These are phyloP conservation scores for Trachymyrmex septentrionalis DNA, from an alignment of 1,140 invertebrate species.

Conservation along the genomic window DNA sequence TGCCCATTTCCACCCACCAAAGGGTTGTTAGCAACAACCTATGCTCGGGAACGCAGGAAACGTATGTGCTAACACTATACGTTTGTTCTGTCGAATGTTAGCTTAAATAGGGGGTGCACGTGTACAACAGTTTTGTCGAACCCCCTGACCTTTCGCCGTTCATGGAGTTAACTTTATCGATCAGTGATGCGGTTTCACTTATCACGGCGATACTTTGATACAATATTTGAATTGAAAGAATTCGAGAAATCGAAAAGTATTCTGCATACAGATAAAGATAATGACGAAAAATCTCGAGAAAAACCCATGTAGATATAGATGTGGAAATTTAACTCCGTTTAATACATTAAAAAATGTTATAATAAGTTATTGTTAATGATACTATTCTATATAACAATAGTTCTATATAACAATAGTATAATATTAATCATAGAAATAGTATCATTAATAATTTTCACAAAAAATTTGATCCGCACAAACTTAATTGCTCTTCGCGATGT, in stretches of 20 bases:
- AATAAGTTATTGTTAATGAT: not conserved
- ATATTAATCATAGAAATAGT: not conserved
- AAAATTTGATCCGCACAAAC: not conserved
- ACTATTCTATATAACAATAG: not conserved
- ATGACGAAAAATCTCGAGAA: not conserved
- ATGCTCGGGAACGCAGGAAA: conserved; percentile 66
- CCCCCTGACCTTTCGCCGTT: conserved; percentile 72
- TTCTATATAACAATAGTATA: not conserved
- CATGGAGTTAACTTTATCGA: conserved; percentile 74
- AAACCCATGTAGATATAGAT: not conserved
- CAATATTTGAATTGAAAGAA: conserved; percentile 16
- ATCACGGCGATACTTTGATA: not conserved
- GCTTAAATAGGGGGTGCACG: conserved; percentile 68
- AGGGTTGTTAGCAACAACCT: conserved; percentile 41
- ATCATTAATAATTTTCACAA: not conserved
- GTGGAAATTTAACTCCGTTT: not conserved
- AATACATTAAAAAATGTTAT: not conserved
- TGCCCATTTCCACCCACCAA: conserved; percentile 47
- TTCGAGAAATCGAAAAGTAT: not conserved
- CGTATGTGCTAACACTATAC: conserved; percentile 67
- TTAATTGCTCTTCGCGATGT: conserved; percentile 17
- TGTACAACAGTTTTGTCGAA: conserved; percentile 70
- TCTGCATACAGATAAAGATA: not conserved
- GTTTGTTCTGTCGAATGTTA: conserved; percentile 69
- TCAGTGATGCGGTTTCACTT: conserved; percentile 73